Percentiles rank a stretch among this genome's conserved stretches.
Conservation (phyloP, 1,140 invertebrate species). For the Scylla paramamosain region DNA sequence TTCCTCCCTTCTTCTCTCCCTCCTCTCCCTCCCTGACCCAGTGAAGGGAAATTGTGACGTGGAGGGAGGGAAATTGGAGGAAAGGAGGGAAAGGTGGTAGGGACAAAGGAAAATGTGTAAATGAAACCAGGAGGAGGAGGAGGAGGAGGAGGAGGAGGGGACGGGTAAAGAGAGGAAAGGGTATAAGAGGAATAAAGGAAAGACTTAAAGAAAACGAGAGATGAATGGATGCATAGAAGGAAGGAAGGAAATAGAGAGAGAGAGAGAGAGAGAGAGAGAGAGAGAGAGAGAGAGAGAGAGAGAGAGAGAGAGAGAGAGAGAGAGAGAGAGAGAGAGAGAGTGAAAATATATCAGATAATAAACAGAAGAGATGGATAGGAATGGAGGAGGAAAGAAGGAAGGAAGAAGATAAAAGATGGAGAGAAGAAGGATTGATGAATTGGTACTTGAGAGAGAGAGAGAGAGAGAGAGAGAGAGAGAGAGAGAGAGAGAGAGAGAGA, state of each 20-base stretch:
- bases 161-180: not conserved
- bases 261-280: slow-evolving; percentile 4
- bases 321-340: not conserved
- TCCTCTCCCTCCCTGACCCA: not conserved
- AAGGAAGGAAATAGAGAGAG: not conserved
- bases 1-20: too few relatives aligned
- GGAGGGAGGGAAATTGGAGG: not conserved
- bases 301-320: not conserved
- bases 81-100: not conserved
- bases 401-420: not conserved
- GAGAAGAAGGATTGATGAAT: not conserved
- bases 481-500: too few relatives aligned
- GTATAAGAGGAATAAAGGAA: not conserved
- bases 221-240: not conserved
- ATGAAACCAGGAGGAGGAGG: not conserved
- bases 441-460: too few relatives aligned
- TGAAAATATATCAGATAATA: not conserved
- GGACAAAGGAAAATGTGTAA: not conserved
- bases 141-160: not conserved
- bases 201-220: not conserved
- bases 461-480: too few relatives aligned
- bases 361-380: not conserved
- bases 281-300: not conserved
- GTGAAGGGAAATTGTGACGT: not conserved
- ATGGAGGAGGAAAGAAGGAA: not conserved